A percentile compares a stretch with the other conserved stretches of the same genome.
Evolutionary conservation across 2,888 invertebrate genomes (phyloP).

Genomic region (Psococerastis gibbosa): DNA sequence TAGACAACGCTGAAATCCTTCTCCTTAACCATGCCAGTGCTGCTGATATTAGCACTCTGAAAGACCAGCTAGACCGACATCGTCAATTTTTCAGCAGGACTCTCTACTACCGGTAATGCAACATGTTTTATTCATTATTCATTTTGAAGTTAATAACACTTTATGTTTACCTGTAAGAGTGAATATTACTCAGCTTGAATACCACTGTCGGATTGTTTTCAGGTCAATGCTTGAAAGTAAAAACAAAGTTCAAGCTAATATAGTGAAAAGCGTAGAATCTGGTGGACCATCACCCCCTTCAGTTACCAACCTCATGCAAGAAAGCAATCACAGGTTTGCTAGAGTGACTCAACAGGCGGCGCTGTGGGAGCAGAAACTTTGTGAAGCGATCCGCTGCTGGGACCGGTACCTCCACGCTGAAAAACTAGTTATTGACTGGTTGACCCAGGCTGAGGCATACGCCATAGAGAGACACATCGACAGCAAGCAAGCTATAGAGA

Average conservation of each 20-base stretch:
- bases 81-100: slow-evolving; percentile 71
- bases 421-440: slow-evolving; percentile 66
- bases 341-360: slow-evolving; percentile 56
- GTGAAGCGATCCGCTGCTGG: slow-evolving; percentile 66
- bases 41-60: slow-evolving; percentile 49
- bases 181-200: too few species aligned
- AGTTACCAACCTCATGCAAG: slow-evolving; percentile 26
- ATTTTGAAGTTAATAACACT: too few species aligned
- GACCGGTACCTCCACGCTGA: slow-evolving; percentile 63
- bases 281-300: slow-evolving; percentile 28
- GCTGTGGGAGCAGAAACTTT: slow-evolving; percentile 58
- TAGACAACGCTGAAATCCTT: slow-evolving; percentile 63
- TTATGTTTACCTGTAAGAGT: too few species aligned
- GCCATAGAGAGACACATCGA: slow-evolving; percentile 63
- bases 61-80: slow-evolving; percentile 58
- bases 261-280: slow-evolving; percentile 59
- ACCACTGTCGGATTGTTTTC: too few species aligned
- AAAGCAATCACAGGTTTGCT: slow-evolving; percentile 69
- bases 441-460: slow-evolving; percentile 63
- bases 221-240: slow-evolving; percentile 88
- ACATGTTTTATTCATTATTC: too few species aligned
- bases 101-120: slow-evolving; percentile 43
- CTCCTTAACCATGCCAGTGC: slow-evolving; percentile 37
- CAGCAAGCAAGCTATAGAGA: slow-evolving; percentile 58
- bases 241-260: slow-evolving; percentile 79